These are phyloP conservation scores for Selene dorsalis DNA, from an alignment of 2,797 vertebrate genomes.

Conservation along the genomic window DNA sequence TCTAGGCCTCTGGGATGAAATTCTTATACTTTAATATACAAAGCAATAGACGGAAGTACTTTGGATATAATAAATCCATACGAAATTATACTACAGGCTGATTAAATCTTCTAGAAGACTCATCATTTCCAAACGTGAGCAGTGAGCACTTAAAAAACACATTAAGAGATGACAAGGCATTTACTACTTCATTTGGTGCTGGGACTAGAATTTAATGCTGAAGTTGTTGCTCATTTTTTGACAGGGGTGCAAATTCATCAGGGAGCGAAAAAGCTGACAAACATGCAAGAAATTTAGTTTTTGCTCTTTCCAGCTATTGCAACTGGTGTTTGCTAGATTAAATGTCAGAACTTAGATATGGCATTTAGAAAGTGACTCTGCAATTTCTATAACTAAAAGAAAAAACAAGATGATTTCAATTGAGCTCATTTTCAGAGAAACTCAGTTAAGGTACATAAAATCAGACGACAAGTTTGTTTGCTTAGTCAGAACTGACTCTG, in stretches of 20 bases:
- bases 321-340: not conserved
- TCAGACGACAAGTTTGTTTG: too few species aligned
- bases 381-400: not conserved
- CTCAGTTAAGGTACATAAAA: too few species aligned
- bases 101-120: slow-evolving; percentile 31
- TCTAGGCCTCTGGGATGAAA: not conserved
- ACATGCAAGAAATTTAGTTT: not conserved
- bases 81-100: slow-evolving; percentile 3
- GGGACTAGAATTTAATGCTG: not conserved
- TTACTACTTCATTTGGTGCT: slow-evolving; percentile 15
- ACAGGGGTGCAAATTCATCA: not conserved
- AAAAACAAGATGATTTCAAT: not conserved
- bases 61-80: slow-evolving; percentile 27
- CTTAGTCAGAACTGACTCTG: not conserved
- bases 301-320: not conserved
- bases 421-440: too few species aligned
- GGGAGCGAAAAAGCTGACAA: too few species aligned
- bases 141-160: slow-evolving; percentile 31
- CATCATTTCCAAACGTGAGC: slow-evolving; percentile 23
- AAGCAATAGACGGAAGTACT: slow-evolving; percentile 11
- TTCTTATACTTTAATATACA: slow-evolving; percentile 9
- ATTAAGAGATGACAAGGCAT: slow-evolving; percentile 41
- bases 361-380: not conserved
- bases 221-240: slow-evolving; percentile 21
- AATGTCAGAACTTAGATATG: not conserved